These are phyloP conservation scores for Drosophila ananassae DNA, from an alignment of 1,140 invertebrate species.

Conservation along the genomic window DNA sequence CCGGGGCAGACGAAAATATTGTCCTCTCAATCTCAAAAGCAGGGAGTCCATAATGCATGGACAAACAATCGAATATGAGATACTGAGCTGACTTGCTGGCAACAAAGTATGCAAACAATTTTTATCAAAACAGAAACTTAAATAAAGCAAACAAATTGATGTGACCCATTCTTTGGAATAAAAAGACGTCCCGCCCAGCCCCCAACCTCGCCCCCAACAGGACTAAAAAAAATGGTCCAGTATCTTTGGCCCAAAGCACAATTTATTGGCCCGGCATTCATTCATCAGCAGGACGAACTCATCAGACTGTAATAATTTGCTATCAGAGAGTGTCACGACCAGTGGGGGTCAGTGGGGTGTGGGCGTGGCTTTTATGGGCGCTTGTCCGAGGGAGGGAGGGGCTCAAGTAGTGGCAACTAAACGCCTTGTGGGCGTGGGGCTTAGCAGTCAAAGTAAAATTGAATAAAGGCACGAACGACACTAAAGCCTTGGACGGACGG, in stretches of 20 bases:
- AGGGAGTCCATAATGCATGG: slow-evolving; percentile 50
- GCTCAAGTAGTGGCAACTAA: slow-evolving; percentile 48
- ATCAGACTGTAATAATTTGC: slow-evolving; percentile 82
- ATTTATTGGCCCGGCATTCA: slow-evolving; percentile 77
- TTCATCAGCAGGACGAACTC: slow-evolving; percentile 76
- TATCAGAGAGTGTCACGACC: slow-evolving; percentile 75
- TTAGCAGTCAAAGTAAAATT: slow-evolving; percentile 74
- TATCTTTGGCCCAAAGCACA: slow-evolving; percentile 62
- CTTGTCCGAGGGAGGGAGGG: not conserved
- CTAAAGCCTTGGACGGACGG: slow-evolving; percentile 12
- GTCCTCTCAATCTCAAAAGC: slow-evolving; percentile 17
- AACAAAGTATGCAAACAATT: slow-evolving; percentile 63
- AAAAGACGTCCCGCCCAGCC: slow-evolving; percentile 15
- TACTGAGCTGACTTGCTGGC: slow-evolving; percentile 25
- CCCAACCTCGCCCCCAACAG: too few species aligned
- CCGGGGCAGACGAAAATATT: slow-evolving; percentile 39
- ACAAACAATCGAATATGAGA: slow-evolving; percentile 47
- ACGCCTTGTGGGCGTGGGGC: slow-evolving; percentile 28
- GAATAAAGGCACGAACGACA: slow-evolving; percentile 70
- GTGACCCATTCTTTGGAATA: slow-evolving; percentile 37
- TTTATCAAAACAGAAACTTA: slow-evolving; percentile 73
- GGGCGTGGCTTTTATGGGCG: slow-evolving; percentile 6
- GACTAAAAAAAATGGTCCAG: slow-evolving; percentile 36
- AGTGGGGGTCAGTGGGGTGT: slow-evolving; percentile 10
- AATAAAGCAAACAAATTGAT: slow-evolving; percentile 81